Evolutionary conservation across 1,140 invertebrate species (phyloP).

Genomic region (Thrips palmi): DNA sequence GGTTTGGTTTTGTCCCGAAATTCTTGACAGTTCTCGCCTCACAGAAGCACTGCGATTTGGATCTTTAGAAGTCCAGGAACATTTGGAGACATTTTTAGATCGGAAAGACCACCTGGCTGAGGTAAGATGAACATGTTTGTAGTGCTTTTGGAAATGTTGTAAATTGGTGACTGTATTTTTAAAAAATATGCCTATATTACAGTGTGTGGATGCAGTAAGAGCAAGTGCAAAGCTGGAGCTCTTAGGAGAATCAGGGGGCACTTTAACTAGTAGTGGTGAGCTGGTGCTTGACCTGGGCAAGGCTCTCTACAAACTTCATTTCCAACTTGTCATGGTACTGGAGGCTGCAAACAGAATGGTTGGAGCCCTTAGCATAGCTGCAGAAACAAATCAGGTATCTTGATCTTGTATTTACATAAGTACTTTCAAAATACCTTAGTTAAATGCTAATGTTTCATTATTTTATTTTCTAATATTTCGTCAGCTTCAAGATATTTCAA

Average conservation of each 20-base stretch:
- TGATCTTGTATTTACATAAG: neutral
- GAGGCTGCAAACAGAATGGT: slow-evolving; percentile 87
- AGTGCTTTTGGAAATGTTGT: neutral
- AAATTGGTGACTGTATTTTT: slow-evolving; percentile 10
- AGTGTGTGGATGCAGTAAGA: slow-evolving; percentile 57
- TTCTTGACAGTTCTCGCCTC: slow-evolving; percentile 37
- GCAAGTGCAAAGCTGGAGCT: slow-evolving; percentile 52
- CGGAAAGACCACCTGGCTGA: slow-evolving; percentile 76
- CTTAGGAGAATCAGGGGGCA: slow-evolving; percentile 33
- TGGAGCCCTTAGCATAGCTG: slow-evolving; percentile 32
- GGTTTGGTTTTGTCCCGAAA: slow-evolving; percentile 47
- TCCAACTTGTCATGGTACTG: slow-evolving; percentile 75
- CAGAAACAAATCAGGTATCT: slow-evolving; percentile 28
- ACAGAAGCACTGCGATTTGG: slow-evolving; percentile 68
- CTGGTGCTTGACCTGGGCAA: slow-evolving; percentile 56
- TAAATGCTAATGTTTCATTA: slow-evolving; percentile 1
- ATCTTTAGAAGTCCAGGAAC: slow-evolving; percentile 86
- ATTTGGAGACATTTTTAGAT: slow-evolving; percentile 86
- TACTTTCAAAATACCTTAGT: neutral
- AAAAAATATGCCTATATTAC: no score
- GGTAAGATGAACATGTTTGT: slow-evolving; percentile 29
- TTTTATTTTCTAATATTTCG: slow-evolving; percentile 13
- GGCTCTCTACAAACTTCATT: slow-evolving; percentile 80
- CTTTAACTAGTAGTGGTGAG: slow-evolving; percentile 32
- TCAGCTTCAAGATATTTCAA: slow-evolving; percentile 34